phyloP scores from a whole-genome alignment of 2,797 vertebrate species.

The Synanceia verrucosa region DNA sequence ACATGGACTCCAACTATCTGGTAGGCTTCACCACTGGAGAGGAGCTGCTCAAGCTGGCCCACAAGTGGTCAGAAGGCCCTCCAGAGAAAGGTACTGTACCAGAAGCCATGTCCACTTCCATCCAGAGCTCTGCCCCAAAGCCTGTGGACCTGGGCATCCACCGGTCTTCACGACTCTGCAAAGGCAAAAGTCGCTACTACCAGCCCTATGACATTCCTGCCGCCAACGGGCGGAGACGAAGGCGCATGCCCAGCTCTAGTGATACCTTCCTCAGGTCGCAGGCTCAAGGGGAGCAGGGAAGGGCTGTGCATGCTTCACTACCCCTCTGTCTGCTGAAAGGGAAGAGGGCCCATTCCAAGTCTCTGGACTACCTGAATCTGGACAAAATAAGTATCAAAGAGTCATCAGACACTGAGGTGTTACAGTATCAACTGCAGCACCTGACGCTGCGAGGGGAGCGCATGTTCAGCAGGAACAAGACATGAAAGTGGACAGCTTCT shows the following conservation, averaged over 20 bases:
- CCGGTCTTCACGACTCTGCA: slow-evolving; percentile 88
- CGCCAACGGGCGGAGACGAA: slow-evolving; percentile 88
- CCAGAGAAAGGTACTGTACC: slow-evolving; percentile 82
- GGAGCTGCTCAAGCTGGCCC: slow-evolving; percentile 93
- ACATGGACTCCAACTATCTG: slow-evolving; percentile 97
- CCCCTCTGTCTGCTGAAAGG: slow-evolving; percentile 94
- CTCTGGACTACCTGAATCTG: slow-evolving; percentile 98
- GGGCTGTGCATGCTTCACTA: slow-evolving; percentile 86
- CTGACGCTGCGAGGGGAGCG: slow-evolving; percentile 92
- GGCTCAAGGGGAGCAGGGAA: slow-evolving; percentile 81
- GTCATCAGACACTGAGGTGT: slow-evolving; percentile 92
- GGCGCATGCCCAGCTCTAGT: slow-evolving; percentile 94
- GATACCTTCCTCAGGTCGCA: slow-evolving; percentile 89
- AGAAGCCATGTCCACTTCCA: slow-evolving; percentile 75
- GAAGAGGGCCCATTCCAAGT: slow-evolving; percentile 93
- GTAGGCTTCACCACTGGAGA: slow-evolving; percentile 96
- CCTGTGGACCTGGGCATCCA: slow-evolving; percentile 86
- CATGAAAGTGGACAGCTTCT: slow-evolving; percentile 80
- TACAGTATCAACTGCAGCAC: slow-evolving; percentile 96
- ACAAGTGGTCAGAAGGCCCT: slow-evolving; percentile 82
- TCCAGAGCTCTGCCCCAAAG: slow-evolving; percentile 75
- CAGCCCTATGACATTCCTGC: slow-evolving; percentile 95
- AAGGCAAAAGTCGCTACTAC: slow-evolving; percentile 90
- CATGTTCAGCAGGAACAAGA: slow-evolving; percentile 91
- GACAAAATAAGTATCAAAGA: slow-evolving; percentile 95